A percentile compares a stretch with the other conserved stretches of the same genome.
Conservation (phyloP, 1,140 invertebrate genomes). For the Sycophila sp. region DNA sequence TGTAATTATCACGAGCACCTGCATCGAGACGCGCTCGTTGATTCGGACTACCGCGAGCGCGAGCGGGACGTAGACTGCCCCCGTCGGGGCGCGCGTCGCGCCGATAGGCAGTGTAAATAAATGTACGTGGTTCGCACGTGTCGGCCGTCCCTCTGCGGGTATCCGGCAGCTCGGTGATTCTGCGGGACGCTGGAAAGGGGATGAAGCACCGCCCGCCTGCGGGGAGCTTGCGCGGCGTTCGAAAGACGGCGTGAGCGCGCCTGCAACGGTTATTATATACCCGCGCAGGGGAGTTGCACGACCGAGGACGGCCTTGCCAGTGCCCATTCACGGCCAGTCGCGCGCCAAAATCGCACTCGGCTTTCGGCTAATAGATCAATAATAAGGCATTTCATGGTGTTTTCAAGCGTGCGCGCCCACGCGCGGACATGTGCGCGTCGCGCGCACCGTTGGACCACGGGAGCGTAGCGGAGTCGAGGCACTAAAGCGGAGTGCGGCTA, state of each 20-base stretch:
- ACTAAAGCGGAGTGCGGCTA: constrained; percentile 39
- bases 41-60: background rate
- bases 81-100: too few relatives aligned
- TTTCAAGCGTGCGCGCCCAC: constrained; percentile 35
- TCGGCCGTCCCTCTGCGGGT: background rate
- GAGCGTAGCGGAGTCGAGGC: constrained; percentile 38
- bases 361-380: constrained; percentile 67
- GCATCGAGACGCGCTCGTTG: background rate
- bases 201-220: too few relatives aligned
- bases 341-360: constrained; percentile 55
- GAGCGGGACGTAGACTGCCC: too few relatives aligned
- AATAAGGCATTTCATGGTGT: constrained; percentile 61
- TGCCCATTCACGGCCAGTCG: constrained; percentile 49
- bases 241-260: too few relatives aligned
- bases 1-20: background rate
- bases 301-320: background rate
- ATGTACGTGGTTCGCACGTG: constrained; percentile 19
- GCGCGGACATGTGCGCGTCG: constrained; percentile 44
- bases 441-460: constrained; percentile 33
- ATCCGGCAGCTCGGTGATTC: constrained; percentile 29
- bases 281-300: background rate
- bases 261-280: too few relatives aligned
- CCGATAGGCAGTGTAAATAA: constrained; percentile 10
- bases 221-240: too few relatives aligned
- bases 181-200: background rate